Evolutionary conservation across 2,113 vertebrate genomes (phyloP).

Genomic region (Protobothrops flavoviridis): DNA sequence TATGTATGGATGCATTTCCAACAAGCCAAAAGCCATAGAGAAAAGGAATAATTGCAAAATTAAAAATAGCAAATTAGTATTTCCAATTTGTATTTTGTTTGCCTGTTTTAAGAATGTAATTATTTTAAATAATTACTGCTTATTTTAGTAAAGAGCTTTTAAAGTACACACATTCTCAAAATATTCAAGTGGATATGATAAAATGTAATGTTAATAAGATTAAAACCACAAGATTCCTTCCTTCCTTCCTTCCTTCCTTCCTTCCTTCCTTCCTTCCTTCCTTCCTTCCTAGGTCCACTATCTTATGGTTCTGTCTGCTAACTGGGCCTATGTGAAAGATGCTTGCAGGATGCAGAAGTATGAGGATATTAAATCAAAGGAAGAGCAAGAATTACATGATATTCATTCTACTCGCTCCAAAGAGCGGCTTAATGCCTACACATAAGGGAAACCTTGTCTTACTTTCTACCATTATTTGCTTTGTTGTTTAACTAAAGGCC

Average conservation of each 20-base stretch:
- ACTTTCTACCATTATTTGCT: constrained; percentile 67
- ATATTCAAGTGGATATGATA: neutral
- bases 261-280: constrained; percentile 37
- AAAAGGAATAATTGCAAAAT: neutral
- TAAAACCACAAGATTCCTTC: neutral
- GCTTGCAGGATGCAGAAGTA: constrained; percentile 99
- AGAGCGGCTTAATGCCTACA: constrained; percentile 98
- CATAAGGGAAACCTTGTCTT: constrained; percentile 77
- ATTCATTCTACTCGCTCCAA: constrained; percentile 99
- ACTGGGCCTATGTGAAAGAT: constrained; percentile 99
- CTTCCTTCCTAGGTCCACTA: constrained; percentile 85
- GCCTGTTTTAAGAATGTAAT: neutral
- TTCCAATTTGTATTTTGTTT: neutral
- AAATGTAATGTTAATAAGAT: neutral
- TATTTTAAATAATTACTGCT: neutral
- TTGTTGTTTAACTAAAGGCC: constrained; percentile 76
- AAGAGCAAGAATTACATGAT: constrained; percentile 98
- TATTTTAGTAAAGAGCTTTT: neutral
- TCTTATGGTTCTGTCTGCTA: constrained; percentile 97
- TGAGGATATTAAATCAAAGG: constrained; percentile 99
- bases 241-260: constrained; percentile 29
- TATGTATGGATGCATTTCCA: neutral
- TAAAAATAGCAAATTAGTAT: neutral
- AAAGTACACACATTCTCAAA: neutral
- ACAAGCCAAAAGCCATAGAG: neutral